Evolutionary conservation across 1,140 invertebrate genomes (phyloP).

Genomic region (Zophobas atratus): DNA sequence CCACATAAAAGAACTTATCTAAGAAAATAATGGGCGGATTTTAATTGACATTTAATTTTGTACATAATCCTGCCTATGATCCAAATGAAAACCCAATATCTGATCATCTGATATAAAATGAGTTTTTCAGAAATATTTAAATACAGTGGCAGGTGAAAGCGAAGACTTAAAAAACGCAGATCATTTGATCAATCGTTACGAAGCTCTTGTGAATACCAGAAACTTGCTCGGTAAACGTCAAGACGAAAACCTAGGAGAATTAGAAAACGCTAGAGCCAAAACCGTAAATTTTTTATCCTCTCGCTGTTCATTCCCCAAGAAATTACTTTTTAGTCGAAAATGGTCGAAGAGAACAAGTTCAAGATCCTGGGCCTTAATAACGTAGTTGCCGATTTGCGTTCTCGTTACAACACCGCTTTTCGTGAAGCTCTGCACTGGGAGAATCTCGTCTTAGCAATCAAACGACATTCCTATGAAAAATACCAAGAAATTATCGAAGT

Average conservation of each 20-base stretch:
- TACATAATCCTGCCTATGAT: too few relatives aligned
- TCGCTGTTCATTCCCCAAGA: neutral
- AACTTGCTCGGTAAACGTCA: slow-evolving; percentile 8
- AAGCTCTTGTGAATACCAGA: neutral
- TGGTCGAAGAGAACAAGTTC: slow-evolving; percentile 21
- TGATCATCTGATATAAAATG: too few relatives aligned
- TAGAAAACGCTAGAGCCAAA: slow-evolving; percentile 15
- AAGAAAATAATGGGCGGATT: neutral
- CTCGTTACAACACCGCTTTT: slow-evolving; percentile 17
- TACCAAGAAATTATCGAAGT: slow-evolving; percentile 2
- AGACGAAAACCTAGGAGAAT: slow-evolving; percentile 7
- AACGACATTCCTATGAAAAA: neutral
- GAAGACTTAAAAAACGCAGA: slow-evolving; percentile 20
- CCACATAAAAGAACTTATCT: neutral
- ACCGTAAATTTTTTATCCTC: neutral
- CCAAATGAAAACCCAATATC: too few relatives aligned
- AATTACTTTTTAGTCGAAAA: slow-evolving; percentile 9
- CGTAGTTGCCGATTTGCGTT: neutral
- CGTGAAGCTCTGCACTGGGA: slow-evolving; percentile 20
- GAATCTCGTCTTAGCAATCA: slow-evolving; percentile 9
- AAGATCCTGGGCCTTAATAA: slow-evolving; percentile 22
- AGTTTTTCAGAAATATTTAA: slow-evolving; percentile 1
- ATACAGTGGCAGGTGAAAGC: neutral
- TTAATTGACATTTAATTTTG: neutral
- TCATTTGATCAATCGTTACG: slow-evolving; percentile 5